A percentile compares a stretch with the other conserved stretches of the same genome.
These are phyloP conservation scores for Gouania willdenowi DNA, from an alignment of 2,797 vertebrate genomes.

Conservation along the genomic window DNA sequence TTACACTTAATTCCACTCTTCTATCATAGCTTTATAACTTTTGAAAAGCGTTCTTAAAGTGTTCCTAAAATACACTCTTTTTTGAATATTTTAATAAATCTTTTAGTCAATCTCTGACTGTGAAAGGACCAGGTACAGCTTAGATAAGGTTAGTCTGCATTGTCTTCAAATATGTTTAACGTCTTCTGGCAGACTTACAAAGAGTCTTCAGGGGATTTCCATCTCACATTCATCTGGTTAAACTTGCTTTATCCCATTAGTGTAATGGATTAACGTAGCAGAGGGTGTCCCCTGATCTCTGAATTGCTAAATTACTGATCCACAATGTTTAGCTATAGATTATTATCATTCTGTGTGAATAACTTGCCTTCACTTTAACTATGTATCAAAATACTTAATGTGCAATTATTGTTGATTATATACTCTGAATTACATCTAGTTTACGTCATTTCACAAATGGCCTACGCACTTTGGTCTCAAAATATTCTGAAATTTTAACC, in stretches of 20 bases:
- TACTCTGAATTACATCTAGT: too few relatives aligned
- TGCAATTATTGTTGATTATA: too few relatives aligned
- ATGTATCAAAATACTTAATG: too few relatives aligned
- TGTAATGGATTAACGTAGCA: conserved; percentile 26
- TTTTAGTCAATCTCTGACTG: too few relatives aligned
- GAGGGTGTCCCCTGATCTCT: conserved; percentile 17
- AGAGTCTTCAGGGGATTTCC: conserved; percentile 20
- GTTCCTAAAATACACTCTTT: too few relatives aligned
- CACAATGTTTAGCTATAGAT: not conserved
- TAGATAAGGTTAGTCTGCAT: not conserved
- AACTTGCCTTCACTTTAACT: not conserved
- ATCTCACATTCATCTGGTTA: conserved; percentile 33
- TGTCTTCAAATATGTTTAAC: not conserved
- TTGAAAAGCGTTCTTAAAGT: too few relatives aligned
- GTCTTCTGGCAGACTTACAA: conserved; percentile 8
- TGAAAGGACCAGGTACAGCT: conserved; percentile 1
- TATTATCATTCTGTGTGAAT: not conserved
- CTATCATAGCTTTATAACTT: too few relatives aligned
- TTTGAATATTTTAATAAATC: too few relatives aligned
- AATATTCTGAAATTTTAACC: too few relatives aligned
- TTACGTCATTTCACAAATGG: too few relatives aligned
- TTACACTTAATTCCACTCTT: too few relatives aligned
- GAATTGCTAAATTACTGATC: conserved; percentile 13
- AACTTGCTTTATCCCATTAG: conserved; percentile 44
- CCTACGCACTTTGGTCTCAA: too few relatives aligned